Percentiles rank a stretch among this genome's conserved stretches.
Evolutionary conservation across 2,888 invertebrate genomes (phyloP).

Genomic region (Scaeva pyrastri): DNA sequence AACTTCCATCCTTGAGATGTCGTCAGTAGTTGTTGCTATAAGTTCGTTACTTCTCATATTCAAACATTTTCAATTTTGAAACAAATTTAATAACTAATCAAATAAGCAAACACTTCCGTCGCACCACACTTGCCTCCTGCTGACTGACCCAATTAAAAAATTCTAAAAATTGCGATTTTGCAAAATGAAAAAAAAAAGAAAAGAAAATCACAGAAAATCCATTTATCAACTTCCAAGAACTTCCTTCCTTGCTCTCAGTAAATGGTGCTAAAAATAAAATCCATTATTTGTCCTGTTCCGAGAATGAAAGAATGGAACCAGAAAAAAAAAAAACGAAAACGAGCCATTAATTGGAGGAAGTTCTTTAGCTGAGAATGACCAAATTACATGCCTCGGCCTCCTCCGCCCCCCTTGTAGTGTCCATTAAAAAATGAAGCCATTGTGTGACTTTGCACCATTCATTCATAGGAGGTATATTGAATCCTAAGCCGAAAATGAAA

Average conservation of each 20-base stretch:
- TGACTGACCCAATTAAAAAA: slow-evolving; percentile 57
- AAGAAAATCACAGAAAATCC: slow-evolving; percentile 30
- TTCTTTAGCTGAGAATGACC: slow-evolving; percentile 40
- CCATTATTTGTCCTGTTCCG: slow-evolving; percentile 27
- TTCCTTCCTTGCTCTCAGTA: slow-evolving; percentile 28
- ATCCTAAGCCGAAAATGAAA: slow-evolving; percentile 41
- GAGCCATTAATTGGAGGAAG: slow-evolving; percentile 41
- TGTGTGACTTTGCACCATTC: slow-evolving; percentile 34
- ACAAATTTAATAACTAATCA: neutral
- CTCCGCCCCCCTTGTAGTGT: neutral
- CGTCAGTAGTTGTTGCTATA: too few species aligned
- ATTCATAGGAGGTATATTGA: too few species aligned
- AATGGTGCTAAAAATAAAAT: slow-evolving; percentile 38
- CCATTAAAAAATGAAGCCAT: slow-evolving; percentile 20
- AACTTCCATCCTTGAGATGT: slow-evolving; percentile 3
- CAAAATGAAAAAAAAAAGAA: too few species aligned
- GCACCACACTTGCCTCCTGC: neutral
- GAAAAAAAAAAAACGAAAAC: neutral
- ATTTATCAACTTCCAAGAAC: slow-evolving; percentile 52
- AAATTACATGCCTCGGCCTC: slow-evolving; percentile 39
- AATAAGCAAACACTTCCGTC: neutral
- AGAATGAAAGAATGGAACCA: neutral
- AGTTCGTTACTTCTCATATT: neutral
- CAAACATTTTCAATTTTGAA: neutral
- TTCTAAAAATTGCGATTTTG: slow-evolving; percentile 8